Percentiles rank a stretch among this genome's conserved stretches.
These are phyloP conservation scores for Andricus grossulariae DNA, from an alignment of 1,140 invertebrate species.

Conservation along the genomic window DNA sequence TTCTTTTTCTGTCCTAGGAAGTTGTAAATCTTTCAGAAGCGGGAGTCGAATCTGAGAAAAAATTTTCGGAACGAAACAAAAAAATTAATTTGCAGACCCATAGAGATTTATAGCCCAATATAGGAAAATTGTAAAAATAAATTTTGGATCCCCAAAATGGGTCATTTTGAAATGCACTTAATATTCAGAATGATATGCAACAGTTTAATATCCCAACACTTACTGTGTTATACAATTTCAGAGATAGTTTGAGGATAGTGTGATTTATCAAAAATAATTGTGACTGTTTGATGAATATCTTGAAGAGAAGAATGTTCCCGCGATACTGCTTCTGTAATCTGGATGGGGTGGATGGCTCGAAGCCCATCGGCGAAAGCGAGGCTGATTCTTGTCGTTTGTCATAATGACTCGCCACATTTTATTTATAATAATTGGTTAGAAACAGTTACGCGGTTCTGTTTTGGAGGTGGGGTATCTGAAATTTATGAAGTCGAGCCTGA, in stretches of 20 bases:
- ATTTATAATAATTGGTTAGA: conserved; percentile 73
- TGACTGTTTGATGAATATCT: background rate
- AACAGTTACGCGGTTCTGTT: conserved; percentile 68
- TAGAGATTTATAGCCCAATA: no score
- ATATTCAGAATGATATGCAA: no score
- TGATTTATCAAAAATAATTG: background rate
- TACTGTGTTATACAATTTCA: no score
- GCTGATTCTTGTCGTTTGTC: conserved; percentile 62
- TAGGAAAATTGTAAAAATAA: no score
- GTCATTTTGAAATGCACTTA: no score
- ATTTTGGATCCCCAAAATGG: no score
- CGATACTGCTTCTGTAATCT: conserved; percentile 1
- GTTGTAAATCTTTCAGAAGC: no score
- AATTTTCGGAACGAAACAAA: no score
- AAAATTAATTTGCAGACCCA: no score
- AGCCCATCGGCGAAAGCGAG: conserved; percentile 60
- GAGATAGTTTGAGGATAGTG: background rate
- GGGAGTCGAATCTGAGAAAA: no score
- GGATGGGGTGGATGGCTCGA: conserved; percentile 55
- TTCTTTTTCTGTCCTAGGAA: no score
- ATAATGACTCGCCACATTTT: conserved; percentile 68
- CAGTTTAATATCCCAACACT: no score
- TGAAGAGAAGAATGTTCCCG: background rate
- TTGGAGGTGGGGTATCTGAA: conserved; percentile 52
- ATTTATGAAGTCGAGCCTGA: conserved; percentile 68